phyloP scores from a whole-genome alignment of 2,797 vertebrate genomes.

The Lepus townsendii region DNA sequence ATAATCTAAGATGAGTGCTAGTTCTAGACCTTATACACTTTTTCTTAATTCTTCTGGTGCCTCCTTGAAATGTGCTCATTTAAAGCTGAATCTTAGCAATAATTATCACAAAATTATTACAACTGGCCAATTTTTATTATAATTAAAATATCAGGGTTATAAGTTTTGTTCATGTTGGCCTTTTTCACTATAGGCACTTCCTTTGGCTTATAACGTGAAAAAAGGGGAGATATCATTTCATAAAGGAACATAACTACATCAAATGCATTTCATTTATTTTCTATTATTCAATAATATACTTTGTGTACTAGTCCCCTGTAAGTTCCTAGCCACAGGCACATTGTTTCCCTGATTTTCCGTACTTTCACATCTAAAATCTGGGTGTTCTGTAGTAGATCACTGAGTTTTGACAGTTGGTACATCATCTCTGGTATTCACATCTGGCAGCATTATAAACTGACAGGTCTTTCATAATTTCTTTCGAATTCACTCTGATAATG shows the following conservation, averaged over 20 bases:
- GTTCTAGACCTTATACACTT: rapidly evolving
- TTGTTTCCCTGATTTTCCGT: not conserved
- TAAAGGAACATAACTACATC: not conserved
- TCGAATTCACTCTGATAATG: conserved; percentile 85
- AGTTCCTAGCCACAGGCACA: not conserved
- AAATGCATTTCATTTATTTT: not conserved
- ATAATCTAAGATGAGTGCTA: rapidly evolving
- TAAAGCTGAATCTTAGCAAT: not conserved
- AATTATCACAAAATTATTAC: not conserved
- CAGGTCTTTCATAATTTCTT: conserved; percentile 86
- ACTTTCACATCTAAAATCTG: not conserved
- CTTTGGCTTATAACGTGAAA: conserved; percentile 11
- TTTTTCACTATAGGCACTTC: not conserved
- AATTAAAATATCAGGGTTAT: conserved; percentile 43
- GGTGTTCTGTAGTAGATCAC: conserved; percentile 5
- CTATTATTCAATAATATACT: not conserved
- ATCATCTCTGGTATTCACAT: conserved; percentile 83
- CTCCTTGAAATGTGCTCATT: not conserved
- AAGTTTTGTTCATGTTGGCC: not conserved
- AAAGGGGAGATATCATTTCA: not conserved
- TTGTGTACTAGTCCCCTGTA: not conserved
- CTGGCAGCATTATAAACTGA: conserved; percentile 85
- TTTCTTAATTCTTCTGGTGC: not conserved
- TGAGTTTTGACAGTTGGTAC: conserved; percentile 83
- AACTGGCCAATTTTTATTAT: not conserved